A percentile compares a stretch with the other conserved stretches of the same genome.
phyloP scores from a whole-genome alignment of 2,113 vertebrate species.

The Bucco capensis region DNA sequence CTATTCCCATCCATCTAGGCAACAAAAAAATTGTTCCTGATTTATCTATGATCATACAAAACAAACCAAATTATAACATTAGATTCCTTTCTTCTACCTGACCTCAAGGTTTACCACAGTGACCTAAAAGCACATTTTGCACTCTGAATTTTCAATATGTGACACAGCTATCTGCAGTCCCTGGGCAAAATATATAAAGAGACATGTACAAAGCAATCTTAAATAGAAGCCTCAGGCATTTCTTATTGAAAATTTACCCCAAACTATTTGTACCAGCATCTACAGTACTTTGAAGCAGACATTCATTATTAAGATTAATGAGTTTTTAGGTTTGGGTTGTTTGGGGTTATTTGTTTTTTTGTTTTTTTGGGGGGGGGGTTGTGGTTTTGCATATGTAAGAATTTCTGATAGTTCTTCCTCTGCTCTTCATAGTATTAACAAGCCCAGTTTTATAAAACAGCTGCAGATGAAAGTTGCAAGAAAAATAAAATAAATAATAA shows the following conservation, averaged over 20 bases:
- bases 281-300: background rate
- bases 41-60: background rate
- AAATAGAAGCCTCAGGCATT: background rate
- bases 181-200: background rate
- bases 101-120: background rate
- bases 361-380: background rate
- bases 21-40: background rate
- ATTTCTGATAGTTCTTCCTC: background rate
- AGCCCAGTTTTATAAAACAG: background rate
- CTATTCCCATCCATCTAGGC: background rate
- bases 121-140: background rate
- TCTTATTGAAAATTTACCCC: background rate
- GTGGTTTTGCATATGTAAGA: background rate
- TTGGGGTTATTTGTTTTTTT: background rate
- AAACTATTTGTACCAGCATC: background rate
- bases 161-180: background rate
- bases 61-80: background rate
- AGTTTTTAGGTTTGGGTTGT: background rate
- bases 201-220: background rate
- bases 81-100: background rate
- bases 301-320: background rate
- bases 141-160: background rate
- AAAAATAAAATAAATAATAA: background rate
- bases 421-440: background rate
- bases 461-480: background rate